Percentiles rank a stretch among this genome's conserved stretches.
phyloP scores from a whole-genome alignment of 2,888 invertebrate species.

The Rapana venosa region DNA sequence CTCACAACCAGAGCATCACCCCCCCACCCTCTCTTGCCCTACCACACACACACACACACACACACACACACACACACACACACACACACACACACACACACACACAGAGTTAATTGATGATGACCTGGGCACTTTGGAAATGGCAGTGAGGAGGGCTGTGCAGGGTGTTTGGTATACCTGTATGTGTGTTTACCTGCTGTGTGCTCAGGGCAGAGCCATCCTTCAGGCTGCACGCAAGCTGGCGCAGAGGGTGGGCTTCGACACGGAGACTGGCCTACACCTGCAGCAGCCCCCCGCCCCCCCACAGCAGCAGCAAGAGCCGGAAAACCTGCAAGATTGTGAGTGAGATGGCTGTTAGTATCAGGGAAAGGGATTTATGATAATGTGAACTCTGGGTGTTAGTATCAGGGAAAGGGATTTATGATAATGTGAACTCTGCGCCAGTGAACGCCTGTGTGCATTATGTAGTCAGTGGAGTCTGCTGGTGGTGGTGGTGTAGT shows the following conservation, averaged over 20 bases:
- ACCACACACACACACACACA: too few species aligned
- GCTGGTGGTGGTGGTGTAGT: too few species aligned
- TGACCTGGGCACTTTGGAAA: not conserved
- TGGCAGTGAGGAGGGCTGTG: not conserved
- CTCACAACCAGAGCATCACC: too few species aligned
- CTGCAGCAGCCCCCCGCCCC: constrained; percentile 59
- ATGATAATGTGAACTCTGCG: too few species aligned
- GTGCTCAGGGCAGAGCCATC: constrained; percentile 84
- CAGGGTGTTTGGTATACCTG: not conserved
- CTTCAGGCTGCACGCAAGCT: constrained; percentile 89
- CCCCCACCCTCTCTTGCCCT: too few species aligned
- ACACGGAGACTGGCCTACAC: constrained; percentile 78
- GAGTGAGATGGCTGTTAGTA: constrained; percentile 49
- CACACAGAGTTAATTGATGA: not conserved
- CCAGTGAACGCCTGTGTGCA: too few species aligned
- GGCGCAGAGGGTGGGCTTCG: constrained; percentile 83
- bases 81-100: not conserved
- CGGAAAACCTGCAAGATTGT: constrained; percentile 74
- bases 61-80: too few species aligned
- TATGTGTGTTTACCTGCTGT: constrained; percentile 9
- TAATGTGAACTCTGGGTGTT: too few species aligned
- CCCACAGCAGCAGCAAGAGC: too few species aligned
- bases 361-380: too few species aligned
- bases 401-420: too few species aligned
- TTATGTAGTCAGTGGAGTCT: too few species aligned